Evolutionary conservation across 2,113 vertebrate genomes (phyloP), one percentile per base, ranked within the genome.

Genomic region (Ochotona curzoniae): DNA sequence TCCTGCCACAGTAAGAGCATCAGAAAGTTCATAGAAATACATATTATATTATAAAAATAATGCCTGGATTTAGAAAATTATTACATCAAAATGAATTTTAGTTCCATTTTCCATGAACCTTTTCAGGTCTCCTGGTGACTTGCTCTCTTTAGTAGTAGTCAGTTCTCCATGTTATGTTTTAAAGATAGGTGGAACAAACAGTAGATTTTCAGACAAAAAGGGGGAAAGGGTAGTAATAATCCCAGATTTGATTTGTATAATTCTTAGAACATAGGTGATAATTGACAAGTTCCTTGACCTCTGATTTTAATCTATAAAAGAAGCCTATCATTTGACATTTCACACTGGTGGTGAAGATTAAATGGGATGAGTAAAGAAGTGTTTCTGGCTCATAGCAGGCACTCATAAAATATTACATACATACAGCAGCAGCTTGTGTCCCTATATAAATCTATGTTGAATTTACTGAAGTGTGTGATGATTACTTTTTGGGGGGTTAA

Each of bases 211-310:
- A 69, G 67, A 69, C 13, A 67, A 78, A 47, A 75, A 70, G 3
- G 38, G 13, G 1, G 23, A 14, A 35, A 9, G 12, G 13, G 28
- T 3, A 25, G 1, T 28, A 11, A 3, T 60, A 75, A 35, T 64
- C 21, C 13, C 12, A 15, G 32, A 25, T 63, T 92, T 83, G 23
- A 73, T 60, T 84, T 66, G 61, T 57, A 90, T 83, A 23, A 73
- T 60, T 84, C 70, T 66, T 88, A 32, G 2, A 28, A 44, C 5
- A 7, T 13, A 2, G 71, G 73, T 88, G 30, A 35, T 66, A 73
- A 75, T 91, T 87, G 49, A 30, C 35, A 86, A 76, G 66, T 86
- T 71, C 69, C 49, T 81, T 81, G 54, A 35, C 63, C 67, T 84
- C 26, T 84, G 7, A 61, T 93, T 91, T 47, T 26, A 71, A 3